A percentile compares a stretch with the other conserved stretches of the same genome.
These are phyloP conservation scores for Larimichthys polyactis DNA, from an alignment of 2,113 vertebrate species.

Conservation along the genomic window DNA sequence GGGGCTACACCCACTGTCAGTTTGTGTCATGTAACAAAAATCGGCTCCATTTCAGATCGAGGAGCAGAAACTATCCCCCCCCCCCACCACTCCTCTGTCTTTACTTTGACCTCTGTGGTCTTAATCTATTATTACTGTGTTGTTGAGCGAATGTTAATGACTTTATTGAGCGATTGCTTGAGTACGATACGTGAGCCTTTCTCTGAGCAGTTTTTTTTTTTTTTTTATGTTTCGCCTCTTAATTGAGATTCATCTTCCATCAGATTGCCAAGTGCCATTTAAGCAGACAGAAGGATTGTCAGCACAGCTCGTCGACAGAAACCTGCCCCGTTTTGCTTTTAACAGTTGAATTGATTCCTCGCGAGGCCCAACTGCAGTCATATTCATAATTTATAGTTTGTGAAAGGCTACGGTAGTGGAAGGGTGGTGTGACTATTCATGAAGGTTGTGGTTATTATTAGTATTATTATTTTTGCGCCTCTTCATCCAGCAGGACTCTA, in stretches of 20 bases:
- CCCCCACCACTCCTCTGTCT: background rate
- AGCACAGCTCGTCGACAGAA: background rate
- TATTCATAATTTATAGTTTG: constrained; percentile 68
- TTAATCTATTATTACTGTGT: background rate
- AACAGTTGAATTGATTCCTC: background rate
- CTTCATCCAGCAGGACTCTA: constrained; percentile 2
- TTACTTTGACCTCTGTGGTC: background rate
- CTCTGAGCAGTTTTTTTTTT: constrained; percentile 21
- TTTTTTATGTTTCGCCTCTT: constrained; percentile 6
- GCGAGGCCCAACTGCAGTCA: constrained; percentile 4
- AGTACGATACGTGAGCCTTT: background rate
- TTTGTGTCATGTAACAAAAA: constrained; percentile 34
- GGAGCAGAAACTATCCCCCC: constrained; percentile 32
- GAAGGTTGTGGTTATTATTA: constrained; percentile 48
- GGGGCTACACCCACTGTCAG: constrained; percentile 18
- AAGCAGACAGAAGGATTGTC: constrained; percentile 8
- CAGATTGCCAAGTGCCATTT: constrained; percentile 19
- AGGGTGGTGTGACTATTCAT: constrained; percentile 56
- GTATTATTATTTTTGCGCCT: background rate
- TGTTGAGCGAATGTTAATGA: constrained; percentile 2
- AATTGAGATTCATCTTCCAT: constrained; percentile 32
- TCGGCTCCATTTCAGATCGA: background rate
- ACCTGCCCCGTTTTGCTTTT: constrained; percentile 16
- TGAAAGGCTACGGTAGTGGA: constrained; percentile 52
- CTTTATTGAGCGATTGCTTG: background rate